Evolutionary conservation across 2,888 invertebrate genomes (phyloP).

Genomic region (Eristalinus aeneus): DNA sequence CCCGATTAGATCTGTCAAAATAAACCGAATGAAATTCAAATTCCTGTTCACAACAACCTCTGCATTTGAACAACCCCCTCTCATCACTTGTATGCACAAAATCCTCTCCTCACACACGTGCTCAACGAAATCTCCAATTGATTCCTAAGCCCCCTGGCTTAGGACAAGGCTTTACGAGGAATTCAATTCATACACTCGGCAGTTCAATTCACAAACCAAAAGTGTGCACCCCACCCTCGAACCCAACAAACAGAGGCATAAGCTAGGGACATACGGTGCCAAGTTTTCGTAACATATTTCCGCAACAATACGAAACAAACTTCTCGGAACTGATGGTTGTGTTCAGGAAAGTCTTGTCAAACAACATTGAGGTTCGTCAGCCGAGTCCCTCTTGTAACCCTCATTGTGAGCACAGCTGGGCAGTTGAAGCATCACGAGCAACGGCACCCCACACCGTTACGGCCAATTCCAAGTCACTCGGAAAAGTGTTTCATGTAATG

Average conservation of each 20-base stretch:
- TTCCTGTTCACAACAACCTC: not conserved
- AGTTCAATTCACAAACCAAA: not conserved
- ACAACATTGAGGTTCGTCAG: constrained; percentile 1
- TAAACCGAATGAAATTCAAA: too few species aligned
- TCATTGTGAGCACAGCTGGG: not conserved
- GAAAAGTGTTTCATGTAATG: constrained; percentile 17
- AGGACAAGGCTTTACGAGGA: not conserved
- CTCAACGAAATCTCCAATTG: not conserved
- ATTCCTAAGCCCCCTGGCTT: not conserved
- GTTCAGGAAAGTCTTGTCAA: not conserved
- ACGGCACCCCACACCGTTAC: not conserved
- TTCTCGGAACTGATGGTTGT: constrained; percentile 15
- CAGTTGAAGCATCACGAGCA: not conserved
- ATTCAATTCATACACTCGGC: not conserved
- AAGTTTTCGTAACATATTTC: constrained; percentile 3
- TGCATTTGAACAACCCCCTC: not conserved
- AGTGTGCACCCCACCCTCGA: not conserved
- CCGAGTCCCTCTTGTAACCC: not conserved
- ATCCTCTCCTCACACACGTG: not conserved
- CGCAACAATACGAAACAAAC: not conserved
- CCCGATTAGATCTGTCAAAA: too few species aligned
- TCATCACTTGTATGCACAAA: not conserved
- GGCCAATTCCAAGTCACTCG: constrained; percentile 6
- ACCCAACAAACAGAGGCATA: not conserved
- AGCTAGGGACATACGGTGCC: too few species aligned